Base-by-base conservation (phyloP, 2,113 vertebrate genomes). In the Leptocoma aspasia region DNA sequence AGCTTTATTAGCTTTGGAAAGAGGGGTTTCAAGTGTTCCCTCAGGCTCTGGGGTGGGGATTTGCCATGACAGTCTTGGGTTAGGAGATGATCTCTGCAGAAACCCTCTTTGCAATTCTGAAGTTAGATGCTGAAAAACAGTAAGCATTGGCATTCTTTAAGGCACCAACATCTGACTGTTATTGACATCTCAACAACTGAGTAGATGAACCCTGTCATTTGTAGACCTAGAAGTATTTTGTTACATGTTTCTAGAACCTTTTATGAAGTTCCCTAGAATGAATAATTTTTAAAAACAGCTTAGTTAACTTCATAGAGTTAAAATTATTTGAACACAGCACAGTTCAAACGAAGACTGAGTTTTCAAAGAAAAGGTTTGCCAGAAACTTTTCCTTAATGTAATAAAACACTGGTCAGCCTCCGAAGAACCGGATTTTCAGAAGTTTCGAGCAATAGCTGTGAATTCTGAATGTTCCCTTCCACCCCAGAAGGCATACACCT, bases 211-310 rank as follows among this genome's bases (percentile, higher is more conserved):
- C 19, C 68, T 86, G 75, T 75, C 57, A 82, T 65, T 54, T 53
- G 31, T 53, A 89, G 73, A 59, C 41, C 24, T 44, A 60, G 20
- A 82, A 80, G 5, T 47, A 70, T 42, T 82, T 88, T 87, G 56
- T 60, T 59, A 65, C 15, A n/a, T 69, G 66, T 59, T 70, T 89
- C 83, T 22, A 60, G 61, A 91, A 66, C 35, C 33, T 88, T 87
- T 77, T 90, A 45, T 90, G 50, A 85, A 59, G 45, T 57, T 86
- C 11, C 14, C 61, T 54, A 44, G 75, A 73, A 94, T 77, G 56
- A 91, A 61, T 95, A 35, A 83, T 81, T 92, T 85, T 90, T 66
- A 77, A 59, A 44, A 77, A 80, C 54, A 91, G 63, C 60, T 87
- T 81, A 54, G 47, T 69, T 95, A 91, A 73, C 52, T 94, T 10